phyloP scores from a whole-genome alignment of 2,888 invertebrate species.

The Glyphotaelius pellucidus region DNA sequence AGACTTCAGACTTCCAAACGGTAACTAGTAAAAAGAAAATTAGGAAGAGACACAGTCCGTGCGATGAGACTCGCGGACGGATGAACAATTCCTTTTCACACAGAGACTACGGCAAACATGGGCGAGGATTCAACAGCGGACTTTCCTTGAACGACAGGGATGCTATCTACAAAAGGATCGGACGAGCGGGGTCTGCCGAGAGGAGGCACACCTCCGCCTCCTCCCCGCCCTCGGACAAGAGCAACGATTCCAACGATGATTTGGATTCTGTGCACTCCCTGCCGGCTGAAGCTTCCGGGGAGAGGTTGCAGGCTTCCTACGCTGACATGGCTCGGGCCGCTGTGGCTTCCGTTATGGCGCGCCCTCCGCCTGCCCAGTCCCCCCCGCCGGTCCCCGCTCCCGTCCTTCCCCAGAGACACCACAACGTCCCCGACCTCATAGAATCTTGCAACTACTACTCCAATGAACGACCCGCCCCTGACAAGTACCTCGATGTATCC shows the following conservation, averaged over 20 bases:
- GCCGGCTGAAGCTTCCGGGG: conserved; percentile 78
- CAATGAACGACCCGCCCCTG: conserved; percentile 69
- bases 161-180: conserved; percentile 66
- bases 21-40: conserved; percentile 90
- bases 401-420: conserved; percentile 24
- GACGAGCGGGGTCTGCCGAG: conserved; percentile 69
- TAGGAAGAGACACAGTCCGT: conserved; percentile 80
- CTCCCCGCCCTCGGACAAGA: conserved; percentile 90
- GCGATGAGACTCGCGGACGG: conserved; percentile 72
- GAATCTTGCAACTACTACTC: conserved; percentile 77
- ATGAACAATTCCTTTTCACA: conserved; percentile 67
- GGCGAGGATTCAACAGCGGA: conserved; percentile 54
- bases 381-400: conserved; percentile 67
- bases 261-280: conserved; percentile 91
- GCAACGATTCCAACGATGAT: conserved; percentile 87
- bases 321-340: conserved; percentile 87
- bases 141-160: conserved; percentile 62
- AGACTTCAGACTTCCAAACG: conserved; percentile 87
- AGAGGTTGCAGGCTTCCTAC: conserved; percentile 82
- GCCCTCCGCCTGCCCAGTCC: conserved; percentile 44
- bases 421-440: conserved; percentile 75
- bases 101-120: conserved; percentile 66
- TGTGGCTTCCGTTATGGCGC: conserved; percentile 66
- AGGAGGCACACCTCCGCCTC: conserved; percentile 83
- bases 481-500: conserved; percentile 62